These are phyloP conservation scores for Orthonyx spaldingii DNA, from an alignment of 2,113 vertebrate species.

Conservation along the genomic window DNA sequence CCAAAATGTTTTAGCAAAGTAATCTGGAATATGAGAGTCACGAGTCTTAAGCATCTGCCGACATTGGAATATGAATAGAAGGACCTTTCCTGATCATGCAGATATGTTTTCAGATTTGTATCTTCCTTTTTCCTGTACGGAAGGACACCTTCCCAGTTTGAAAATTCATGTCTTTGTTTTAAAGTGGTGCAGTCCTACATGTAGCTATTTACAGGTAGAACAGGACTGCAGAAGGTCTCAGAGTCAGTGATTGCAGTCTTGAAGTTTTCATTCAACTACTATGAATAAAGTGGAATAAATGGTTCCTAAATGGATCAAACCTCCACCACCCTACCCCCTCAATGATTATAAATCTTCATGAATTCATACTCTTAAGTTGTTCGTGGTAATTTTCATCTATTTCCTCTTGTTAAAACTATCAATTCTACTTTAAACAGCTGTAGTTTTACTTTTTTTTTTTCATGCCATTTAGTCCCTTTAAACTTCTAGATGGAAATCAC, in stretches of 20 bases:
- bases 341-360: background rate
- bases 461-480: background rate
- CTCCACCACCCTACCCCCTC: accelerated
- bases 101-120: background rate
- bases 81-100: background rate
- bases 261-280: background rate
- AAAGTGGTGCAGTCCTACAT: background rate
- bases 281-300: background rate
- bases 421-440: background rate
- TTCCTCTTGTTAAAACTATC: background rate
- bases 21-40: background rate
- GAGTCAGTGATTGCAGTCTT: background rate
- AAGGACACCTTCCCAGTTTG: background rate
- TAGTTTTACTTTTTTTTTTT: background rate
- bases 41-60: background rate
- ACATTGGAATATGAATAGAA: background rate
- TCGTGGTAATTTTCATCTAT: background rate
- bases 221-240: background rate
- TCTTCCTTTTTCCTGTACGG: background rate
- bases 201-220: background rate
- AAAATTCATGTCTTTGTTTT: background rate
- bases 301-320: background rate
- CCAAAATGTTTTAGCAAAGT: background rate
- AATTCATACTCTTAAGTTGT: background rate
- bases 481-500: background rate